Percentiles rank a stretch among this genome's conserved stretches.
Evolutionary conservation across 2,888 invertebrate species (phyloP).

Genomic region (Pristionchus entomophagus): DNA sequence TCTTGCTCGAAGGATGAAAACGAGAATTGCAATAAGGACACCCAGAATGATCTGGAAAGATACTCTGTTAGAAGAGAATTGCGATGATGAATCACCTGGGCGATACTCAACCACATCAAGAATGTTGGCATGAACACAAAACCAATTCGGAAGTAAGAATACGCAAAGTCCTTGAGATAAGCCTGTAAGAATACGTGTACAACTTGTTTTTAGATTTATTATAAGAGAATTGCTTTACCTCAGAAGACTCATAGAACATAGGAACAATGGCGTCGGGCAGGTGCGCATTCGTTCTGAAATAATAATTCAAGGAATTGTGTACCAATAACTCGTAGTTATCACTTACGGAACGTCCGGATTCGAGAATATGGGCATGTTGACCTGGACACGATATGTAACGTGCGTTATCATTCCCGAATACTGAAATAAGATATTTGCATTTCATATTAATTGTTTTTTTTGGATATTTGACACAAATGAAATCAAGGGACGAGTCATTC

Average conservation of each 20-base stretch:
- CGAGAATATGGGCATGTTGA: conserved; percentile 64
- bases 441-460: neutral
- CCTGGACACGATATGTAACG: conserved; percentile 63
- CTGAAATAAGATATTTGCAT: conserved; percentile 56
- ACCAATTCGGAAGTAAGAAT: conserved; percentile 6
- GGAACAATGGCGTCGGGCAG: conserved; percentile 64
- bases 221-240: conserved; percentile 12
- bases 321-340: neutral
- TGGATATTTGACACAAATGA: no score
- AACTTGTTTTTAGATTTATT: no score
- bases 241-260: conserved; percentile 64
- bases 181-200: neutral
- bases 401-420: conserved; percentile 62
- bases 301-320: neutral
- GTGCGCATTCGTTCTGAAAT: conserved; percentile 60
- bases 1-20: neutral
- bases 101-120: neutral
- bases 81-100: neutral
- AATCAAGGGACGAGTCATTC: no score
- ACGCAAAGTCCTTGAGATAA: neutral
- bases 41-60: neutral
- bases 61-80: neutral
- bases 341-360: conserved; percentile 60
- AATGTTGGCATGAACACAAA: conserved; percentile 36
- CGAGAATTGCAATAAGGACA: neutral